phyloP scores from a whole-genome alignment of 2,797 vertebrate species.

The Phoeniculus purpureus region DNA sequence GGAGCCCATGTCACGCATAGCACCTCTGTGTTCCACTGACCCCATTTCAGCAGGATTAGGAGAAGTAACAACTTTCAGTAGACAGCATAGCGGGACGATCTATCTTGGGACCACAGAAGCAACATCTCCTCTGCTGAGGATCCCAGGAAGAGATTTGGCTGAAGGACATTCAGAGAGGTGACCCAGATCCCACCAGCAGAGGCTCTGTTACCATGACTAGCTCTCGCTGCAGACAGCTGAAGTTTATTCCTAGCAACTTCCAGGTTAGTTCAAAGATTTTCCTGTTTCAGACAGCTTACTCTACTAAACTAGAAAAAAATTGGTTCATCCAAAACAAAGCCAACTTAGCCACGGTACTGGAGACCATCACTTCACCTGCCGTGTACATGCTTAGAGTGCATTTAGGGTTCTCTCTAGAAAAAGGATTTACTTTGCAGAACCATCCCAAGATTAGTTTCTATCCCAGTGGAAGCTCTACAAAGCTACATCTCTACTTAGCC shows the following conservation, averaged over 20 bases:
- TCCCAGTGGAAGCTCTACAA: neutral
- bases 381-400: neutral
- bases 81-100: neutral
- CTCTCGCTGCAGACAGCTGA: neutral
- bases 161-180: neutral
- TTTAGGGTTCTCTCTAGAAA: neutral
- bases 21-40: neutral
- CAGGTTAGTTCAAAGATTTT: neutral
- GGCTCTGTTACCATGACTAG: neutral
- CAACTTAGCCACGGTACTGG: neutral
- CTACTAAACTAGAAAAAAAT: neutral
- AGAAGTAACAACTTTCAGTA: neutral
- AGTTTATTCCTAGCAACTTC: neutral
- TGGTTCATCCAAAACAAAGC: neutral
- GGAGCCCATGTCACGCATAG: neutral
- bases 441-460: neutral
- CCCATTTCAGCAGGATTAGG: neutral
- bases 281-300: neutral
- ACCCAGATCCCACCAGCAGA: neutral
- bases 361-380: neutral
- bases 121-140: neutral
- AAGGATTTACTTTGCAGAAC: neutral
- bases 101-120: neutral
- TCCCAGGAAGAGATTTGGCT: neutral
- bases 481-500: neutral